Evolutionary conservation across 2,888 invertebrate species (phyloP), one percentile per base, ranked within the genome.

Genomic region (Brachyopa scutellaris): DNA sequence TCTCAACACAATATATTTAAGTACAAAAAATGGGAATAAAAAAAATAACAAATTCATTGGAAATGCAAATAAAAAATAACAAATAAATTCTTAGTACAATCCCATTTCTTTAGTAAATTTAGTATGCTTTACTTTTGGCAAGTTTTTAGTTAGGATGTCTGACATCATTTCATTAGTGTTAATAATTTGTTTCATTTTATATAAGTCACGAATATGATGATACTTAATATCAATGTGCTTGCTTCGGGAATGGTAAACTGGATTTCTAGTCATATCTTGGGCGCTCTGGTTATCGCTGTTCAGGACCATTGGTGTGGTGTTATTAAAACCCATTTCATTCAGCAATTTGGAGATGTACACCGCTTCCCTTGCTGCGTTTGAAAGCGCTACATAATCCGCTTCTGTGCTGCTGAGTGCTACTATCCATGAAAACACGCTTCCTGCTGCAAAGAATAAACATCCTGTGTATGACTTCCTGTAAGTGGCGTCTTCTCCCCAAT

Each of bases 391-490:
- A 21, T 77, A 83, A 36, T 83, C 72, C 1, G 79, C 82, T 36
- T 84, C 77, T 9, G 73, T 84, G 36, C 77, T 77, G 55, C 59
- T 59, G 11, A 84, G 51, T 6, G 79, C 72, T 9, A 80, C 67
- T 3, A 57, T 80, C 72, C 70, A 78, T 7, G 64, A 57, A 40
- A 78, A 40, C 13, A 49, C 55, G 15, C 55, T 19, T 13, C 67
- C 62, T 7, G 72, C 77, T 42, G 36, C n/a, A 31, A 73, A n/a
- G 6, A 82, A 77, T 17, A 15, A 15, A 13, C 38, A 73, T 0
- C 82, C 77, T 0, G 80, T 69, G 45, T 80, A 85, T 4, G 85
- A 84, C 15, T 84, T 85, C 19, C 84, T 33, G 23, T 84, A 76
- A 2, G 15, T 57, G 1, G 62, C 11, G 33, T 84, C 72, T 5